Percentiles rank a stretch among this genome's conserved stretches.
phyloP scores from a whole-genome alignment of 2,113 vertebrate genomes.

The Mastomys coucha region DNA sequence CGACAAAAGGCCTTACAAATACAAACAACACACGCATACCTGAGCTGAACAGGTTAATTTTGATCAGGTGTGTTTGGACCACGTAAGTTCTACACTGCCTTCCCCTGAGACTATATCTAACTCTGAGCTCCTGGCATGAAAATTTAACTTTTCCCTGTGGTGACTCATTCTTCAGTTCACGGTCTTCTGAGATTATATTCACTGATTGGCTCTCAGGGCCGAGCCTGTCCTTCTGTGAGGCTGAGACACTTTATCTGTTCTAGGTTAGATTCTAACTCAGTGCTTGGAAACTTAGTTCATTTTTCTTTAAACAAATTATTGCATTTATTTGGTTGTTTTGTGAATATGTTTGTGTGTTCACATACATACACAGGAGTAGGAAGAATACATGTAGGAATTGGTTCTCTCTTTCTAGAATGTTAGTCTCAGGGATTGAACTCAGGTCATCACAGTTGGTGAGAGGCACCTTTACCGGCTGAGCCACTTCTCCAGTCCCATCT shows the following conservation, averaged over 20 bases:
- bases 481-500: background rate
- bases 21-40: background rate
- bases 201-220: background rate
- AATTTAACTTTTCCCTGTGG: conserved; percentile 24
- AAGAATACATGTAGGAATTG: background rate
- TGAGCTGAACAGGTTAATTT: conserved; percentile 58
- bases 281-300: background rate
- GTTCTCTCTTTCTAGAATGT: background rate
- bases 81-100: background rate
- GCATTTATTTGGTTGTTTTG: background rate
- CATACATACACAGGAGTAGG: background rate
- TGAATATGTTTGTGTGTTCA: background rate
- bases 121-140: background rate
- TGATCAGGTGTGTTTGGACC: background rate
- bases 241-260: background rate
- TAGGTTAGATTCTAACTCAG: conserved; percentile 33
- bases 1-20: background rate
- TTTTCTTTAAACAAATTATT: conserved; percentile 10
- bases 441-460: background rate
- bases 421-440: background rate
- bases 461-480: background rate
- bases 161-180: background rate
- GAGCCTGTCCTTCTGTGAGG: background rate
- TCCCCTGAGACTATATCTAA: conserved; percentile 23
- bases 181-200: conserved; percentile 24